phyloP scores from a whole-genome alignment of 2,113 vertebrate species.

The Saccopteryx bilineata region DNA sequence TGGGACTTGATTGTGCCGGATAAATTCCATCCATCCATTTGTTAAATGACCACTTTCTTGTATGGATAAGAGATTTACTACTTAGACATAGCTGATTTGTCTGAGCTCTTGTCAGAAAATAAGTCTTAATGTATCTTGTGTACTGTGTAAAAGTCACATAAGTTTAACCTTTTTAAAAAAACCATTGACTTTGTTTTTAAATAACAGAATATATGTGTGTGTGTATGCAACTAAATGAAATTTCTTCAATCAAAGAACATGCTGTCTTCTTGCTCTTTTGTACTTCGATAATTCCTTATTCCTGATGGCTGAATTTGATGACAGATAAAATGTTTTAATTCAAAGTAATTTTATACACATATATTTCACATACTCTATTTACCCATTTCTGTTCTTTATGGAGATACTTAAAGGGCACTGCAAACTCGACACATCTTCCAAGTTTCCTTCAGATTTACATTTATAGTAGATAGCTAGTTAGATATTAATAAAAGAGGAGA shows the following conservation, averaged over 20 bases:
- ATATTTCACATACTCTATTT: slow-evolving; percentile 13
- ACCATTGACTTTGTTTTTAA: neutral
- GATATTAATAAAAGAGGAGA: neutral
- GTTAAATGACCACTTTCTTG: neutral
- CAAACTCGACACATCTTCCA: neutral
- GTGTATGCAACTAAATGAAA: slow-evolving; percentile 41
- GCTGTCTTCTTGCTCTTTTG: neutral
- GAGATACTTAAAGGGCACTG: neutral
- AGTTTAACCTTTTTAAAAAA: slow-evolving; percentile 45
- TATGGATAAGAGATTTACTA: neutral
- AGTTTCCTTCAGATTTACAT: slow-evolving; percentile 46
- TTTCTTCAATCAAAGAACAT: neutral
- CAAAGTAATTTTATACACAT: neutral
- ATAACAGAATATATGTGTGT: neutral
- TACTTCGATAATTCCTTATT: neutral
- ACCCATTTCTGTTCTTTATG: slow-evolving; percentile 50
- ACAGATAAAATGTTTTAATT: slow-evolving; percentile 48
- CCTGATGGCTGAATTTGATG: neutral
- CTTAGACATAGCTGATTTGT: neutral
- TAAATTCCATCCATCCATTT: neutral
- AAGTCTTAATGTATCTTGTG: neutral
- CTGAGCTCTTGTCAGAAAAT: slow-evolving; percentile 9
- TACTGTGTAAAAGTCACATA: neutral
- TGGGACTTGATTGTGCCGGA: neutral
- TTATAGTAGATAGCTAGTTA: neutral